Evolutionary conservation across 2,888 invertebrate genomes (phyloP), one percentile per base, ranked within the genome.

Genomic region (Tribolium freemani): DNA sequence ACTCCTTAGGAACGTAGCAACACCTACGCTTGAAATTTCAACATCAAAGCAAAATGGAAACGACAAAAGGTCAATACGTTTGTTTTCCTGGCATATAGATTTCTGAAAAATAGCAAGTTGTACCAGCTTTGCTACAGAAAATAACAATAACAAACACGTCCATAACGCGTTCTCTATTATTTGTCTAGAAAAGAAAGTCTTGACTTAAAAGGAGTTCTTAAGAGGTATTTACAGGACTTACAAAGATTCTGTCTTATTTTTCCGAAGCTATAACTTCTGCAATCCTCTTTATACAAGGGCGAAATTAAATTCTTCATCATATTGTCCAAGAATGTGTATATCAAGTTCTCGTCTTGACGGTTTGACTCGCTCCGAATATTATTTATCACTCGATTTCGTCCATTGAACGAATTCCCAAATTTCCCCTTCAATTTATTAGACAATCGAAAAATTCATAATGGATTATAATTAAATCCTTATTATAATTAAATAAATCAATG

Each of bases 11-110:
- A 46, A 45, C 50, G 11, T 26, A 16, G 16, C 38, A 51, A 48
- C 68, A 68, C 71, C 71, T 67, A 72, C 71, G 56, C 45, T 51
- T 64, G 13, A 8, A 53, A 48, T 71, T 71, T 57, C 61, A 71
- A 60, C 67, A 71, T 53, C 61, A 51, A 64, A 70, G 31, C 48
- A 21, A 69, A 63, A 57, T 26, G 45, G 46, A 60, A 60, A 20
- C 46, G 31, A 61, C 38, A 31, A 60, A 58, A 67, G 67, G 68
- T 67, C 61, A 61, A 26, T 56, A 71, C 16, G 54, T 60, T 58
- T 53, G 38, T 31, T 71, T 60, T 11, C 50, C 48, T 45, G 13
- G 54, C 26, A 60, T n/a, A n/a, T 8, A 2, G 53, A 57, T 54
- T 44, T 11, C 21, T 46, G 46, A 60, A 60, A 53, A 61, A 61